A percentile compares a stretch with the other conserved stretches of the same genome.
Evolutionary conservation across 2,113 vertebrate species (phyloP).

Genomic region (Halichoeres trimaculatus): DNA sequence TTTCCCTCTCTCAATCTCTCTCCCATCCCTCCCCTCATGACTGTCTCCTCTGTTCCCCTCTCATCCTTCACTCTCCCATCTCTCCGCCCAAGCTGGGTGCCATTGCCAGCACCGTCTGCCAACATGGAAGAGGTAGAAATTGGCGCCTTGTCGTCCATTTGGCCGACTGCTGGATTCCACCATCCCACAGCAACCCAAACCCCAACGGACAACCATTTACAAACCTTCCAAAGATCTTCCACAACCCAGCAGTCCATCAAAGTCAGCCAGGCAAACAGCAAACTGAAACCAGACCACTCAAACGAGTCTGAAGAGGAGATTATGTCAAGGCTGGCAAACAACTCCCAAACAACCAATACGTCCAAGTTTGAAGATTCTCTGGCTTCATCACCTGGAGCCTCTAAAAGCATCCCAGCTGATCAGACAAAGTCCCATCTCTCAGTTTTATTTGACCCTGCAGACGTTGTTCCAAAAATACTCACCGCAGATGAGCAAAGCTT

Average conservation of each 20-base stretch:
- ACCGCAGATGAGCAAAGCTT: not conserved
- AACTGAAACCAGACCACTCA: not conserved
- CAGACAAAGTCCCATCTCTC: not conserved
- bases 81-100: not conserved
- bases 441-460: conserved; percentile 27
- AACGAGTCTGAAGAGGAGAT: not conserved
- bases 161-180: conserved; percentile 39
- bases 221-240: conserved; percentile 6
- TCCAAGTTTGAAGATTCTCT: not conserved
- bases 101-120: conserved; percentile 2
- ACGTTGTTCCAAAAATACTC: conserved; percentile 53
- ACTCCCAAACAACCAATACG: not conserved
- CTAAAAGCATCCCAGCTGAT: not conserved
- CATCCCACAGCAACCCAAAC: conserved; percentile 15
- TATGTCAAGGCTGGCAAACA: not conserved
- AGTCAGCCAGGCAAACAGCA: not conserved
- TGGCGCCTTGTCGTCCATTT: conserved; percentile 41
- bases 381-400: not conserved
- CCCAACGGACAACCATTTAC: conserved; percentile 20
- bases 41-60: not conserved
- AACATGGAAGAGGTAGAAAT: conserved; percentile 6
- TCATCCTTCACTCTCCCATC: not conserved
- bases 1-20: conserved; percentile 19
- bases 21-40: not conserved
- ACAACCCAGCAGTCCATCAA: not conserved